Conservation (phyloP, 2,888 invertebrate species). For the Dasysyrphus albostriatus region DNA sequence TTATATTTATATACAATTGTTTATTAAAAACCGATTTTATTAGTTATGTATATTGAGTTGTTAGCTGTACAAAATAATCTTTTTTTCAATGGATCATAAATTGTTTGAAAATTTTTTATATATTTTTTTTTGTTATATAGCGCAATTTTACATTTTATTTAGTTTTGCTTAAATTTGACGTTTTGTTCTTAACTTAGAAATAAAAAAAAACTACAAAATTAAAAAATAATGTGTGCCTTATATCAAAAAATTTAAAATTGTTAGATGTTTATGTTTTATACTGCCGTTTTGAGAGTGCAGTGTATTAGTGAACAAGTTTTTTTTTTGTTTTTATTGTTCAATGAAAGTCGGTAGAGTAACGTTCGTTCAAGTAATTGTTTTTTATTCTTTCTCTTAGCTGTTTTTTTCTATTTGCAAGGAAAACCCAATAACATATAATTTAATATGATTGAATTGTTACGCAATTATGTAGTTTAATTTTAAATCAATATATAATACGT, state of each 20-base stretch:
- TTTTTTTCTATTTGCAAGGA: conserved; percentile 32
- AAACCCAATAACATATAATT: conserved; percentile 35
- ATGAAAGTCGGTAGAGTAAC: background rate
- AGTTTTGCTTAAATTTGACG: conserved; percentile 48
- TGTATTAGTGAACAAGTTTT: background rate
- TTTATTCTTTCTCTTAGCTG: conserved; percentile 17
- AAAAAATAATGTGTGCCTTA: conserved; percentile 59
- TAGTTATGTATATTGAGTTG: conserved; percentile 44
- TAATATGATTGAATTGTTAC: conserved; percentile 67
- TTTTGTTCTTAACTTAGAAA: conserved; percentile 39
- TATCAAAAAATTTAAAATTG: conserved; percentile 33
- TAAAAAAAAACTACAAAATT: conserved; percentile 9
- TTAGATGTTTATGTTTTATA: background rate
- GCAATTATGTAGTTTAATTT: conserved; percentile 56
- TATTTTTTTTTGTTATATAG: background rate
- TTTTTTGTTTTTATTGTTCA: background rate
- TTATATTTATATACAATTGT: conserved; percentile 21
- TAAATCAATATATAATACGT: conserved; percentile 55
- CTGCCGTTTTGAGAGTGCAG: background rate
- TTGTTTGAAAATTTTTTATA: conserved; percentile 30
- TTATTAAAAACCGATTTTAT: conserved; percentile 67
- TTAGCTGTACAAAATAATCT: conserved; percentile 47
- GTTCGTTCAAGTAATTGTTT: background rate
- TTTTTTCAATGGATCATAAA: conserved; percentile 21
- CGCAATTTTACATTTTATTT: conserved; percentile 50